Evolutionary conservation across 2,113 vertebrate genomes (phyloP), one percentile per base, ranked within the genome.

Genomic region (Cryptoleucopteryx plumbea): DNA sequence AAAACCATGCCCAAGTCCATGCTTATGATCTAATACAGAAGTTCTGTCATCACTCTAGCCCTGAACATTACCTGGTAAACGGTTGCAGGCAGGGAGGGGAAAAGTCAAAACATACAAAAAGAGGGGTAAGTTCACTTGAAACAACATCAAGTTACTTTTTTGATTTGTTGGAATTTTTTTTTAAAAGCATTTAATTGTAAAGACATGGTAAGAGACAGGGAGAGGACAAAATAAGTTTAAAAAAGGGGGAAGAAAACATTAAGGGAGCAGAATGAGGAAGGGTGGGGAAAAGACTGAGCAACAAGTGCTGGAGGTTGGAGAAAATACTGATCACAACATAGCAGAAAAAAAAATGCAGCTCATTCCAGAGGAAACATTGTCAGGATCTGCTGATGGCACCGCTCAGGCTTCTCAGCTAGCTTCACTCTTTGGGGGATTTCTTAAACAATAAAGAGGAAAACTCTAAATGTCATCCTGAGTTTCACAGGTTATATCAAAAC

Each of bases 301-400:
- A 82, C 53, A 84, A 40, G 21, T 8, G 21, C 34, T 56, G 40
- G 56, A 85, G 15, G 31, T 13, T 72, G 40, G 70, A 96, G 52
- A 66, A 93, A 95, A 75, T 70, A 82, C 50, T 48, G 34, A 90
- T 88, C 48, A 86, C n/a, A 87, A 74, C 43, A 79, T 6, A 38
- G 15, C 7, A 82, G 20, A 20, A 65, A 72, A 87, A 65, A 74
- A 25, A 23, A 7, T 13, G 48, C 9, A 68, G 19, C 9, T 61
- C 5, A 11, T 92, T 88, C 36, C 4, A 8, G n/a, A 48, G 19
- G 20, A 91, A 90, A 66, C 80, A 72, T n/a, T 88, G 29, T 53
- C 58, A 62, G 53, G 63, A 86, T 68, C 52, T 90, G 32, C 32
- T 89, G 74, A 62, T 40, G 74, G 3, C 27, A 26, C 25, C 63